phyloP scores from a whole-genome alignment of 2,888 invertebrate genomes.

The Xestia ashworthii region DNA sequence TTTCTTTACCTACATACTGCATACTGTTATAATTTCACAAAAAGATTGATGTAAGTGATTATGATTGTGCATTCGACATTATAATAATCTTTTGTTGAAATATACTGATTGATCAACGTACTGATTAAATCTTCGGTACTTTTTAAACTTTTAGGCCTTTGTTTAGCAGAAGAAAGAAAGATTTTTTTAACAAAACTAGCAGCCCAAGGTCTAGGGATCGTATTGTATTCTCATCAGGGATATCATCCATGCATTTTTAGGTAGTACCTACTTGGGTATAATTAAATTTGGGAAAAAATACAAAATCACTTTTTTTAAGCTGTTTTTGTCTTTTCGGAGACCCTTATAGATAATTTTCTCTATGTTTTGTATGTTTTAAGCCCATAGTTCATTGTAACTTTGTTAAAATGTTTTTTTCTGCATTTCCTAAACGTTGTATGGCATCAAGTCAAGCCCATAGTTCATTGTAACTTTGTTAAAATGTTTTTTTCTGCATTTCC shows the following conservation, averaged over 20 bases:
- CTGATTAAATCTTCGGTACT: slow-evolving; percentile 2
- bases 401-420: background rate
- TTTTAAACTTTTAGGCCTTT: background rate
- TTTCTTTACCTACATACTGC: background rate
- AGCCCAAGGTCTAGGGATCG: background rate
- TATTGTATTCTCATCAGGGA: background rate
- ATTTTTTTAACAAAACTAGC: background rate
- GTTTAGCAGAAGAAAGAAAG: background rate
- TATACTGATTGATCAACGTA: background rate
- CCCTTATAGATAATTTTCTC: background rate
- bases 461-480: background rate
- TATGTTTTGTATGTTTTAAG: background rate
- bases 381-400: background rate
- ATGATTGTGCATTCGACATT: background rate
- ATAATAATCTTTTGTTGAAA: slow-evolving; percentile 4
- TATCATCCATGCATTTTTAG: background rate
- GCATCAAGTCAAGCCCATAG: background rate
- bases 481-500: background rate
- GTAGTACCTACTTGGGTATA: background rate
- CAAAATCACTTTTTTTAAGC: background rate
- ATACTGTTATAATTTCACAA: background rate
- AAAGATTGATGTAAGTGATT: background rate
- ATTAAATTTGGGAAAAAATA: background rate
- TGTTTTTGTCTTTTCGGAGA: background rate
- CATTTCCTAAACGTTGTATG: background rate